A percentile compares a stretch with the other conserved stretches of the same genome.
These are phyloP conservation scores for Caenorhabditis imperialis DNA, from an alignment of 2,888 invertebrate genomes.

Conservation along the genomic window DNA sequence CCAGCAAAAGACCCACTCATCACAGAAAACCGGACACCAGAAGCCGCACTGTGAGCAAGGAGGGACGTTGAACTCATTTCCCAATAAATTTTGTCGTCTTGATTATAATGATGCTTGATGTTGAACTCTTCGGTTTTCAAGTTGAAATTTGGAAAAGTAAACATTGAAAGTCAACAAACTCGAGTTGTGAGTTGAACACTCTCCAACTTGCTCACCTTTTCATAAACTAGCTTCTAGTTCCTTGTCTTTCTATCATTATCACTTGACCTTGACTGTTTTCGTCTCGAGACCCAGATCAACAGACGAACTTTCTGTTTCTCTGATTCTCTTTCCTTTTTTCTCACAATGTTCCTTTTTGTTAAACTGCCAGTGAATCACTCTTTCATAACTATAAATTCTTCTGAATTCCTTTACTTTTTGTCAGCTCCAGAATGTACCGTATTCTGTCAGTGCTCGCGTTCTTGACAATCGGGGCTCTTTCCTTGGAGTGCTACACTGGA, in stretches of 20 bases:
- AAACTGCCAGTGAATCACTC: conserved; percentile 24
- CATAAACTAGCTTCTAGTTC: conserved; percentile 14
- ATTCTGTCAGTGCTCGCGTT: conserved; percentile 15
- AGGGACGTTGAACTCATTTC: no score
- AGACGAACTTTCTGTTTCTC: conserved; percentile 11
- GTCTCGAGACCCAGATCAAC: conserved; percentile 13
- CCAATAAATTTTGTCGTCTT: no score
- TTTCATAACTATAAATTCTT: neutral
- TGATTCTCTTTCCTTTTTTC: conserved; percentile 10
- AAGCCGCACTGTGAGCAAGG: no score
- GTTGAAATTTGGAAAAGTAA: no score
- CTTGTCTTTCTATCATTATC: neutral
- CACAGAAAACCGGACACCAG: no score
- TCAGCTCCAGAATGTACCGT: conserved; percentile 16
- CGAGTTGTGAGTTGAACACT: no score
- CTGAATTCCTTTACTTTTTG: no score
- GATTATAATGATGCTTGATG: no score
- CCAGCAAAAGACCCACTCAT: no score
- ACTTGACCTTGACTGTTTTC: neutral
- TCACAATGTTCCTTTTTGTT: conserved; percentile 20
- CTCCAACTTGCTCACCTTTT: no score
- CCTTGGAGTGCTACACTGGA: conserved; percentile 60
- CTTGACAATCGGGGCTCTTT: conserved; percentile 7
- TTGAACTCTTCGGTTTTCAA: no score
- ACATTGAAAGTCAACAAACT: no score